Conservation (phyloP, 2,113 vertebrate genomes). For the Geothlypis trichas region DNA sequence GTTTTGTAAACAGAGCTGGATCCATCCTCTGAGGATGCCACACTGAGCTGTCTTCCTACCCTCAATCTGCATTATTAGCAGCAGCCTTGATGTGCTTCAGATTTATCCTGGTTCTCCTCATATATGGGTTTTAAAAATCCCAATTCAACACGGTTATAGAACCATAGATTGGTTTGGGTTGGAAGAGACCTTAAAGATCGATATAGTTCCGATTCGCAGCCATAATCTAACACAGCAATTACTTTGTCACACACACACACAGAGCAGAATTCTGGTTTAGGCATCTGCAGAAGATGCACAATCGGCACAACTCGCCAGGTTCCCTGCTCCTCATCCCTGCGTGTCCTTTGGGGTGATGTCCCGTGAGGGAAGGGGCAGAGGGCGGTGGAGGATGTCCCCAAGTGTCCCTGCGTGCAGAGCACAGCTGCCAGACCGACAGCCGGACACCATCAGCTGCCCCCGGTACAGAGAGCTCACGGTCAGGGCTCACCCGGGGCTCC, state of each 20-base stretch:
- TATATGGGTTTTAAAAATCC: accelerated
- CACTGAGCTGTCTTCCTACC: neutral
- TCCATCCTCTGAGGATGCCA: neutral
- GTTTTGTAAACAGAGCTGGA: neutral
- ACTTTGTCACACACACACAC: accelerated
- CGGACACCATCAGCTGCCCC: neutral
- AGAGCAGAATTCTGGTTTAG: neutral
- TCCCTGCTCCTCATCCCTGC: neutral
- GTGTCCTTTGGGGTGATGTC: accelerated
- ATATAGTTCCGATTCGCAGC: accelerated
- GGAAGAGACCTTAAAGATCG: neutral
- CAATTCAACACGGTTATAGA: accelerated
- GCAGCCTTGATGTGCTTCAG: neutral
- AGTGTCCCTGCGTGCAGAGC: accelerated
- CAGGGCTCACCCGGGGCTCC: neutral
- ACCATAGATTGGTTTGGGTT: neutral
- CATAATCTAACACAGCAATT: accelerated
- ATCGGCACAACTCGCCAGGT: accelerated
- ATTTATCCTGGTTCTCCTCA: neutral
- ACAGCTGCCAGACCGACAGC: neutral
- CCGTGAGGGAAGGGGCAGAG: accelerated
- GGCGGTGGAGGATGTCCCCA: accelerated
- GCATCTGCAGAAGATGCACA: neutral
- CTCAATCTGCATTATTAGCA: accelerated
- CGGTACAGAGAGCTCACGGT: neutral